Conservation (phyloP, 2,888 invertebrate genomes). For the Ecdyonurus torrentis region DNA sequence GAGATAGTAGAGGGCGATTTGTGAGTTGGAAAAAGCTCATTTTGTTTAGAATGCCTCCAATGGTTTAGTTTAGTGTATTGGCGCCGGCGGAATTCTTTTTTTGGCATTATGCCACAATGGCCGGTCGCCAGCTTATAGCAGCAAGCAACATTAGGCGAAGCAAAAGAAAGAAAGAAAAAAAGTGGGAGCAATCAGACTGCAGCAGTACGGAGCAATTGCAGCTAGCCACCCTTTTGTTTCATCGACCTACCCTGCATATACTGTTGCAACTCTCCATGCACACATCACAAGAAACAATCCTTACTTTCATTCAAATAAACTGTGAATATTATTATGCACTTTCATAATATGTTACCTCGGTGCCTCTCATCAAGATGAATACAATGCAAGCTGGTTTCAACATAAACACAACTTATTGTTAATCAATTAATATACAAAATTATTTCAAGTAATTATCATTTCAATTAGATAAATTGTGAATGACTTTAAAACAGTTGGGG, state of each 20-base stretch:
- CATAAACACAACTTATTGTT: no score
- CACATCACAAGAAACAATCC: no score
- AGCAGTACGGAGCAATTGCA: not conserved
- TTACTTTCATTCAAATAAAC: no score
- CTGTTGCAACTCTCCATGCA: no score
- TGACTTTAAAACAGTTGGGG: no score
- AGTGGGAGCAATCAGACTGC: not conserved
- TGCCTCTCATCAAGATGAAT: no score
- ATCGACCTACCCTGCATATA: not conserved
- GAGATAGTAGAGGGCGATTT: not conserved
- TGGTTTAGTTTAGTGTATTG: not conserved
- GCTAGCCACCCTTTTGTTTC: not conserved
- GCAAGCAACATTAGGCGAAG: not conserved
- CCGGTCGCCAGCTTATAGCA: not conserved
- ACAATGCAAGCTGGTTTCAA: no score
- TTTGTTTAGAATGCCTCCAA: not conserved
- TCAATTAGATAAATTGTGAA: no score
- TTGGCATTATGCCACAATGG: not conserved
- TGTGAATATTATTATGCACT: no score
- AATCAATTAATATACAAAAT: no score
- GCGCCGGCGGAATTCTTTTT: not conserved
- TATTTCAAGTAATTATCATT: no score
- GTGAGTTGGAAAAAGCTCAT: not conserved
- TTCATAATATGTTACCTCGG: no score
- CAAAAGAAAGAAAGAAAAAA: not conserved